These are phyloP conservation scores for Cantharis rustica DNA, from an alignment of 2,888 invertebrate genomes.

Conservation along the genomic window DNA sequence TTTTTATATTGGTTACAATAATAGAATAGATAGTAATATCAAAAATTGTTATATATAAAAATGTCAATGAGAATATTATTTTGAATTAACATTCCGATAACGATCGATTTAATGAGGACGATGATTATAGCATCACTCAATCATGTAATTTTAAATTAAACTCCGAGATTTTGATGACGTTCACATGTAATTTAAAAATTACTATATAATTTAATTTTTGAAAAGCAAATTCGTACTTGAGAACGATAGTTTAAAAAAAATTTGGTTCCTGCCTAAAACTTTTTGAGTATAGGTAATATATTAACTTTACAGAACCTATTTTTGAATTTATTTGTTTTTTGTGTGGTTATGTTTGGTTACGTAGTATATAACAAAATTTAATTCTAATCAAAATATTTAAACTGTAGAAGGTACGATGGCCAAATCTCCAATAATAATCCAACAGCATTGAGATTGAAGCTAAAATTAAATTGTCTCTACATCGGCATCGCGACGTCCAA, in stretches of 20 bases:
- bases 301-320: neutral
- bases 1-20: no score
- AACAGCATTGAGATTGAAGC: constrained; percentile 19
- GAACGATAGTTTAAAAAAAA: no score
- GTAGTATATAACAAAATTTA: neutral
- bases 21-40: no score
- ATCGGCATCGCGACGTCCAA: constrained; percentile 13
- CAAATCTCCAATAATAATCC: constrained; percentile 8
- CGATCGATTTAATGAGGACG: neutral
- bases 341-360: neutral
- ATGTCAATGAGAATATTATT: neutral
- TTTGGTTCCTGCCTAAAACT: neutral
- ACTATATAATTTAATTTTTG: no score
- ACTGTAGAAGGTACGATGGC: neutral
- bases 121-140: neutral
- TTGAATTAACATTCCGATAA: neutral
- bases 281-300: neutral
- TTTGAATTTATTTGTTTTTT: neutral
- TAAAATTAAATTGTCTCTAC: constrained; percentile 32
- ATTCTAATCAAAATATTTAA: neutral
- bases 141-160: neutral
- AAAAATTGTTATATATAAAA: no score
- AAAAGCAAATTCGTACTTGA: no score
- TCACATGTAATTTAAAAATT: neutral
- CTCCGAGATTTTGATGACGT: neutral